phyloP scores from a whole-genome alignment of 2,113 vertebrate species.

The Coregonus clupeaformis region DNA sequence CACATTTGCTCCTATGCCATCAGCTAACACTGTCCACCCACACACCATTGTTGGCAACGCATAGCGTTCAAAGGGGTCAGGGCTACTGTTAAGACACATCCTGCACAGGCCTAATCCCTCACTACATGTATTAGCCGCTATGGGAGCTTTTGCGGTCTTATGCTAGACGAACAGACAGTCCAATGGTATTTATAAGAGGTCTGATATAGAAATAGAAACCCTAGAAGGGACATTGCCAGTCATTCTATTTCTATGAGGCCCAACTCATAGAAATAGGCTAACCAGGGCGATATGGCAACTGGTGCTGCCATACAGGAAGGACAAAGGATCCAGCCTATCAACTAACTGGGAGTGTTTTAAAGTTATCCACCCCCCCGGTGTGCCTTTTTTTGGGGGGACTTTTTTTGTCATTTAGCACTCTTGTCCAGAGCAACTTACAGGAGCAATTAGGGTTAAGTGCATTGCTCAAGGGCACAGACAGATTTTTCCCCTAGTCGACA shows the following conservation, averaged over 20 bases:
- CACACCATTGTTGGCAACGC: background rate
- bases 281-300: constrained; percentile 51
- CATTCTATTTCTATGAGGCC: background rate
- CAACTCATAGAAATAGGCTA: background rate
- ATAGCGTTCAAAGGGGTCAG: constrained; percentile 19
- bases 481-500: too few species aligned
- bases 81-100: background rate
- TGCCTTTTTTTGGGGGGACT: too few species aligned
- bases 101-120: constrained; percentile 13
- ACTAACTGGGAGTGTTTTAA: background rate
- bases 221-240: too few species aligned
- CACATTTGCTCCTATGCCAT: background rate
- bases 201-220: too few species aligned
- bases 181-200: constrained; percentile 17
- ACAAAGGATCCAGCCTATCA: background rate
- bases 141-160: background rate
- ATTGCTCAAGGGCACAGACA: too few species aligned
- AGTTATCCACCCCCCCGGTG: too few species aligned
- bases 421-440: too few species aligned
- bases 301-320: background rate
- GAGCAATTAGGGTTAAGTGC: too few species aligned
- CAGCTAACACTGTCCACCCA: constrained; percentile 13
- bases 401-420: too few species aligned
- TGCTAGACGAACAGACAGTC: background rate
- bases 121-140: constrained; percentile 7